These are phyloP conservation scores for Gambusia yucatana DNA, from an alignment of 2,797 vertebrate species.

Conservation along the genomic window DNA sequence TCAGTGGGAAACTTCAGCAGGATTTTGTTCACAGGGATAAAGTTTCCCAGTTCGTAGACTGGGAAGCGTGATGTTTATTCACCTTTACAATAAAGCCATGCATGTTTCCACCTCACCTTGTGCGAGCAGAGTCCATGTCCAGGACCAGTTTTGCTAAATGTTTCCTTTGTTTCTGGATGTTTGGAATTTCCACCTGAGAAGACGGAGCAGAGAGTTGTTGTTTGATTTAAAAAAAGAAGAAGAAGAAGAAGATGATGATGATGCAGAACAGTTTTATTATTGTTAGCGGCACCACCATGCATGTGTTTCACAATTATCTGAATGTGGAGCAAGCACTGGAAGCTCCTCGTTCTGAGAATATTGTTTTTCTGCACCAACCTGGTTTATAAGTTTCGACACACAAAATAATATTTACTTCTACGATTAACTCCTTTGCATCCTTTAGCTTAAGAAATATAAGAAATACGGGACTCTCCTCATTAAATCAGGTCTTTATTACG, in stretches of 20 bases:
- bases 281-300: conserved; percentile 8
- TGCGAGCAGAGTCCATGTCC: conserved; percentile 96
- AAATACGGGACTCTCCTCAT: not conserved
- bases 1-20: conserved; percentile 45
- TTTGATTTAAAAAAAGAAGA: not conserved
- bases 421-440: not conserved
- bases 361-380: not conserved
- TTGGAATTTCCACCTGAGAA: conserved; percentile 94
- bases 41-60: conserved; percentile 44
- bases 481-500: not conserved
- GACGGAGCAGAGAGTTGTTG: conserved; percentile 30
- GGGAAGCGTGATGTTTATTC: not conserved
- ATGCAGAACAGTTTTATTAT: conserved; percentile 11
- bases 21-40: conserved; percentile 52
- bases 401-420: not conserved
- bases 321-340: not conserved
- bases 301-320: not conserved
- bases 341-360: not conserved
- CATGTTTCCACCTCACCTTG: conserved; percentile 80
- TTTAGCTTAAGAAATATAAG: not conserved
- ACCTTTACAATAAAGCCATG: conserved; percentile 4
- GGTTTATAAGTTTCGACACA: not conserved
- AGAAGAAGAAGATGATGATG: not conserved
- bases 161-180: conserved; percentile 98
- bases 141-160: conserved; percentile 95